A percentile compares a stretch with the other conserved stretches of the same genome.
Evolutionary conservation across 1,140 invertebrate species (phyloP).

Genomic region (Odontomachus brunneus): DNA sequence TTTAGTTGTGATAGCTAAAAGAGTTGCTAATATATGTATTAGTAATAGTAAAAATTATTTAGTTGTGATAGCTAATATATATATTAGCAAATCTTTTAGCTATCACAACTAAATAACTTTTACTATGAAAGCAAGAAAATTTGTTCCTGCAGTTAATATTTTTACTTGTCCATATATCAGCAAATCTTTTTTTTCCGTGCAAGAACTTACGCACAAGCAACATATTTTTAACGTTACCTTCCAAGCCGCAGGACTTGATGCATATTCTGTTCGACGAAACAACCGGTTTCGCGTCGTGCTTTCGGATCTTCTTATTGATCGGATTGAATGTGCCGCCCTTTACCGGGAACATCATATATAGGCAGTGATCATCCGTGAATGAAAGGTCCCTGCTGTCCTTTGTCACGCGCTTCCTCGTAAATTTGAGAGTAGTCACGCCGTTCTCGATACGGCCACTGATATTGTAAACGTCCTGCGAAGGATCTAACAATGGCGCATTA

Average conservation of each 20-base stretch:
- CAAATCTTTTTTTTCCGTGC: too few species aligned
- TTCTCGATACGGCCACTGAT: constrained; percentile 89
- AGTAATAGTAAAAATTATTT: too few species aligned
- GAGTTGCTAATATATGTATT: too few species aligned
- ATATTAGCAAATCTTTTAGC: too few species aligned
- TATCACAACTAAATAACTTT: too few species aligned
- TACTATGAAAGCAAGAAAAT: too few species aligned
- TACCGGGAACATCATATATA: constrained; percentile 95
- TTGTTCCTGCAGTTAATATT: too few species aligned
- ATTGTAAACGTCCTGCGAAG: constrained; percentile 91
- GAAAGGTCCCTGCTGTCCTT: constrained; percentile 92
- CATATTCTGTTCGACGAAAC: constrained; percentile 93
- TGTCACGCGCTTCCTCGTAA: constrained; percentile 92
- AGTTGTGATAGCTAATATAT: too few species aligned
- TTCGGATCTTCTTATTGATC: constrained; percentile 94
- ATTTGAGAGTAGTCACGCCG: constrained; percentile 92
- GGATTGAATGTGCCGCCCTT: constrained; percentile 93
- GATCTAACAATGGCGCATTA: constrained; percentile 91
- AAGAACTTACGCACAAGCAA: too few species aligned
- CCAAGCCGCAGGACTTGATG: constrained; percentile 90
- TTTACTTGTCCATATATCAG: too few species aligned
- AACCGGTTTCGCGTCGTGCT: constrained; percentile 92
- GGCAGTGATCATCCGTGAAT: constrained; percentile 93
- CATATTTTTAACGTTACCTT: constrained; percentile 84
- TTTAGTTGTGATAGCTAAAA: too few species aligned